Conservation (phyloP, 1,140 invertebrate genomes). For the Teleopsis dalmanni region DNA sequence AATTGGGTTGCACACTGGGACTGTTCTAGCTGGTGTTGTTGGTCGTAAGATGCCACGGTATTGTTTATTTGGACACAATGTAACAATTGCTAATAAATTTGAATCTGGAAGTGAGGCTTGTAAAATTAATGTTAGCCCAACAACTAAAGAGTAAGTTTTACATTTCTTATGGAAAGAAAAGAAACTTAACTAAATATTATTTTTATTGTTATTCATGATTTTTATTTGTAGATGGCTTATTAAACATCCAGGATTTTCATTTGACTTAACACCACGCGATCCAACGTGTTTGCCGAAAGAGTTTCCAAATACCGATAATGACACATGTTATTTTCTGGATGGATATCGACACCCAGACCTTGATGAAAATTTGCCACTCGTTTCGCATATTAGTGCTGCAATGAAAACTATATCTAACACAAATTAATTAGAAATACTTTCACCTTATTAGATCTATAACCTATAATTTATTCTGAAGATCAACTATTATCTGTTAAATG, state of each 20-base stretch:
- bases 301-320: constrained; percentile 63
- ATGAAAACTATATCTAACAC: constrained; percentile 41
- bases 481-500: too few relatives aligned
- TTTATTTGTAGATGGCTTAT: constrained; percentile 60
- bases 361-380: constrained; percentile 50
- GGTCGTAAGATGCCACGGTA: constrained; percentile 86
- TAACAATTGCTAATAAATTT: constrained; percentile 90
- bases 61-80: constrained; percentile 86
- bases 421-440: too few relatives aligned
- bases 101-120: constrained; percentile 87
- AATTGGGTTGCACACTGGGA: constrained; percentile 86
- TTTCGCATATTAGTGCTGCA: constrained; percentile 58
- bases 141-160: constrained; percentile 75
- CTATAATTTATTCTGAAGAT: too few relatives aligned
- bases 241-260: constrained; percentile 66
- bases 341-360: constrained; percentile 67
- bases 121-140: constrained; percentile 86
- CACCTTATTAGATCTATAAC: too few relatives aligned
- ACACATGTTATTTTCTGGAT: constrained; percentile 79
- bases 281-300: constrained; percentile 75
- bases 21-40: constrained; percentile 82
- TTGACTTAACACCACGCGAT: constrained; percentile 65
- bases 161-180: background rate
- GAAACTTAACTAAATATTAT: too few relatives aligned
- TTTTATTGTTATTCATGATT: constrained; percentile 12